Base-by-base conservation (phyloP, 2,888 invertebrate genomes). In the Scelioninae gen. 2 region DNA sequence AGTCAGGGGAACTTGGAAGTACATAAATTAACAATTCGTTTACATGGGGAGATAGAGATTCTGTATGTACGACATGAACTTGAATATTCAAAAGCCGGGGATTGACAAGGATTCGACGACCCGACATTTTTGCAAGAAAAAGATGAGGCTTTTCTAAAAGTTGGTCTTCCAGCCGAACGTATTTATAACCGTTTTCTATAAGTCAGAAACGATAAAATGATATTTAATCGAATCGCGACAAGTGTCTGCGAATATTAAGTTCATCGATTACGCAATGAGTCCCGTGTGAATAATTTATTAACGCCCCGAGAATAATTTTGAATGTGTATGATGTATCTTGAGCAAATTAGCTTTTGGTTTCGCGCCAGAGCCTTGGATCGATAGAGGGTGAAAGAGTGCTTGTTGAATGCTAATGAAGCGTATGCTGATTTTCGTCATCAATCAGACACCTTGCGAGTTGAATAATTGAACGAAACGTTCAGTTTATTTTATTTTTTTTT, bases 331-430 rank as follows among this genome's bases (percentile, higher is more conserved):
- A 74, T 74, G 46, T 67, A 74, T 69, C 69, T 65, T 15, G 46
- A 60, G 65, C 70, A 73, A 74, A 76, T 76, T 61, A 67, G 73
- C 46, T 73, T 64, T 67, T 74, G 76, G 73, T 69, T 28, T n/a
- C 9, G 28, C 25, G 76, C 76, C 76, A 76, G 74, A 65, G 22
- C 68, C 64, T 75, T 52, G 58, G 43, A 48, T 69, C 64, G 60
- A 69, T 48, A n/a, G 53, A 63, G 64, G 16, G 60, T 68, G 48
- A 61, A 72, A 72, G 61, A 74, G 46, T 67, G 50, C 19, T 61
- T 72, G 72, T 65, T 53, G 53, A 53, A 60, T 48, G 33, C 41
- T 60, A 65, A 72, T 35, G 48, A 72, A 19, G 46, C 55, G 57
- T 55, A 55, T 22, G n/a, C 61, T 55, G 50, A 63, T 63, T 70